Conservation (phyloP, 1,140 invertebrate genomes). For the Drosophila lacteicornis region DNA sequence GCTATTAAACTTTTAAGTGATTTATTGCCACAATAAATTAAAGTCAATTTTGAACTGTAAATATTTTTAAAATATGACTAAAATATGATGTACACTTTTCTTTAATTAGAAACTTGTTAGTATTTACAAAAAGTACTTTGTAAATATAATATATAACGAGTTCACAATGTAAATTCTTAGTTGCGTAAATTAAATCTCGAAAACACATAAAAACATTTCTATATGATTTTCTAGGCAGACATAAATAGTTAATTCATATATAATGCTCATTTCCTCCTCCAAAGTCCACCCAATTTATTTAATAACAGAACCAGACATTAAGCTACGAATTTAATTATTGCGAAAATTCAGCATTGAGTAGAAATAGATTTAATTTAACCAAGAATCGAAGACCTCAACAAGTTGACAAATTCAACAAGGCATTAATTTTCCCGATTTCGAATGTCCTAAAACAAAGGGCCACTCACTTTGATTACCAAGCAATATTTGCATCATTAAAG, state of each 20-base stretch:
- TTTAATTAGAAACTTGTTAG: not conserved
- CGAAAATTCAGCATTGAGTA: too few relatives aligned
- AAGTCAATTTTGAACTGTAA: not conserved
- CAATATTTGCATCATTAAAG: not conserved
- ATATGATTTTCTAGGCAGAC: not conserved
- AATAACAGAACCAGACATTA: not conserved
- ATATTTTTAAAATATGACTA: too few relatives aligned
- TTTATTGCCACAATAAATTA: constrained; percentile 4
- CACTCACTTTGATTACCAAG: not conserved
- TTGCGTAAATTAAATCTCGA: too few relatives aligned
- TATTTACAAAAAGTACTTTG: not conserved
- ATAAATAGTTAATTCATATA: too few relatives aligned
- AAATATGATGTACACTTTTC: not conserved
- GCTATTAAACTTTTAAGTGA: not conserved
- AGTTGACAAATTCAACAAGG: not conserved
- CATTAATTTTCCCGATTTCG: not conserved
- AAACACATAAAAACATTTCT: too few relatives aligned
- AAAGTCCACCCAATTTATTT: not conserved
- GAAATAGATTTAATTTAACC: too few relatives aligned
- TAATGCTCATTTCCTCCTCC: too few relatives aligned
- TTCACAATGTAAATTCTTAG: not conserved
- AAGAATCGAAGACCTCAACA: too few relatives aligned
- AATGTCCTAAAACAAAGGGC: not conserved
- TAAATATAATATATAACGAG: not conserved
- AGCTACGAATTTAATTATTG: too few relatives aligned